Percentiles rank a stretch among this genome's conserved stretches.
These are phyloP conservation scores for Lates japonicus DNA, from an alignment of 2,797 vertebrate genomes.

Conservation along the genomic window DNA sequence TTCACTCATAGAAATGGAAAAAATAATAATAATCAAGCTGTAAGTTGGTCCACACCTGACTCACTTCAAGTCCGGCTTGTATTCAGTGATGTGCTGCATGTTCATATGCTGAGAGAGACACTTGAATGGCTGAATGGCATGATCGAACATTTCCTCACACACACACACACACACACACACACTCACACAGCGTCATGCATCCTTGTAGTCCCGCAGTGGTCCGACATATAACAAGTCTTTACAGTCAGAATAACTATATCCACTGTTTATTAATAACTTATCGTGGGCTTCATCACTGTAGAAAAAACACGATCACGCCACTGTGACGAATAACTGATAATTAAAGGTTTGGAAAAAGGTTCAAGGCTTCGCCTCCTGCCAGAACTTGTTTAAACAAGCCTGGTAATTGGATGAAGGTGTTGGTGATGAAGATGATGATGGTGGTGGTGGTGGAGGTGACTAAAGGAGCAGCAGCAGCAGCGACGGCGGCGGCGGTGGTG, in stretches of 20 bases:
- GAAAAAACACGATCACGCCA: constrained; percentile 49
- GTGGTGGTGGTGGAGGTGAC: constrained; percentile 70
- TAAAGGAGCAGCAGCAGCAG: constrained; percentile 61
- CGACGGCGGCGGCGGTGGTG: neutral
- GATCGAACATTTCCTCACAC: constrained; percentile 46
- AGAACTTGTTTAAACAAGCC: constrained; percentile 76
- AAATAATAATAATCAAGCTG: neutral
- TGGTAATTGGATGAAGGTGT: constrained; percentile 81
- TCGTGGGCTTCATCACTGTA: constrained; percentile 50
- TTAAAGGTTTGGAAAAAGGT: constrained; percentile 62
- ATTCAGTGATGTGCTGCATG: constrained; percentile 53
- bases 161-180: neutral
- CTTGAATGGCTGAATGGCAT: constrained; percentile 50
- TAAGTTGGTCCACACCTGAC: neutral
- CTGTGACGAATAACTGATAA: constrained; percentile 70
- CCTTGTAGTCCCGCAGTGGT: constrained; percentile 69
- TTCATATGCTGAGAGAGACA: constrained; percentile 61
- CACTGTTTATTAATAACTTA: constrained; percentile 68
- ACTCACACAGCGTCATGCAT: constrained; percentile 40
- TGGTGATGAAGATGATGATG: constrained; percentile 73
- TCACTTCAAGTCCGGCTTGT: constrained; percentile 23
- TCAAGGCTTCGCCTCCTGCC: constrained; percentile 52
- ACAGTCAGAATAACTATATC: constrained; percentile 42
- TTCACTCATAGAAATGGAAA: neutral
- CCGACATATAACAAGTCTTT: constrained; percentile 43